Evolutionary conservation across 1,140 invertebrate genomes (phyloP).

Genomic region (Choristoneura fumiferana): DNA sequence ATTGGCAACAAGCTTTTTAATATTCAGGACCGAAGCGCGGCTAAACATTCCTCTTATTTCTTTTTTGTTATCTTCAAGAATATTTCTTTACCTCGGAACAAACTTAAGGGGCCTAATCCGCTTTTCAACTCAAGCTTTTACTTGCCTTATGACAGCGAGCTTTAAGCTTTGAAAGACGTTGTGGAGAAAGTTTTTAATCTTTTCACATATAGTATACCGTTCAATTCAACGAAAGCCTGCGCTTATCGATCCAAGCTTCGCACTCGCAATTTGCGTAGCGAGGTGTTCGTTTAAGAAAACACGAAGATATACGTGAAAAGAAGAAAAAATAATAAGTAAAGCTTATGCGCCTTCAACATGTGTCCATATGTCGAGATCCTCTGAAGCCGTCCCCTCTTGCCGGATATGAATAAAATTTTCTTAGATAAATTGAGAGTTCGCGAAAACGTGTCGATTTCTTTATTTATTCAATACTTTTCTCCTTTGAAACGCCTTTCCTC

Average conservation of each 20-base stretch:
- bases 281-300: conserved; percentile 23
- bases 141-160: conserved; percentile 68
- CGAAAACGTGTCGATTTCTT: conserved; percentile 68
- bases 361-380: conserved; percentile 54
- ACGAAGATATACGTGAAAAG: conserved; percentile 25
- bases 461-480: conserved; percentile 67
- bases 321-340: conserved; percentile 48
- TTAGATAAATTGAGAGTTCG: conserved; percentile 64
- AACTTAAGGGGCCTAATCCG: conserved; percentile 71
- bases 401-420: conserved; percentile 69
- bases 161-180: conserved; percentile 57
- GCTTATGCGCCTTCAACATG: conserved; percentile 49
- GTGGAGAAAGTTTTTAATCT: conserved; percentile 66
- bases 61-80: conserved; percentile 58
- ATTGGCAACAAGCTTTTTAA: conserved; percentile 40
- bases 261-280: conserved; percentile 22
- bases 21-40: conserved; percentile 44
- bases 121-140: conserved; percentile 68
- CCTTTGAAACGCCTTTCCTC: conserved; percentile 48
- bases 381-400: conserved; percentile 46
- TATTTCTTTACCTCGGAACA: conserved; percentile 68
- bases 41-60: conserved; percentile 38
- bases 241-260: not conserved
- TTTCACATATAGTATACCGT: conserved; percentile 39
- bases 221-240: conserved; percentile 5